These are phyloP conservation scores for Mormyrus lacerda DNA, from an alignment of 2,113 vertebrate genomes.

Conservation along the genomic window DNA sequence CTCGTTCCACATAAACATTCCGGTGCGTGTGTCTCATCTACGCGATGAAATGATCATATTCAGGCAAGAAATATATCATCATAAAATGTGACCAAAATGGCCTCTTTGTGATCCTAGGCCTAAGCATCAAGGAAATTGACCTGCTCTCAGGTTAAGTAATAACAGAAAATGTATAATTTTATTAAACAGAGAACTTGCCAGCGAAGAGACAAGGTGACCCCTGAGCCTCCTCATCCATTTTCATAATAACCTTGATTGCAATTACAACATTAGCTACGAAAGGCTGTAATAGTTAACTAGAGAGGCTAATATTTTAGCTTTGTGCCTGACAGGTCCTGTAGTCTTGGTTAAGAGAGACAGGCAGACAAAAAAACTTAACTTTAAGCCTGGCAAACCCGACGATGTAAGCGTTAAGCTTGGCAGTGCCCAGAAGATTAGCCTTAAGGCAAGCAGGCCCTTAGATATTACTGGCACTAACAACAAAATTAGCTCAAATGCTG, in stretches of 20 bases:
- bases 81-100: neutral
- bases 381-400: neutral
- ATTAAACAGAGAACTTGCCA: neutral
- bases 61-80: neutral
- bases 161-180: neutral
- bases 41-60: neutral
- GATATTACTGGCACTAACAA: neutral
- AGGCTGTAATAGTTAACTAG: neutral
- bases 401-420: neutral
- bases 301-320: neutral
- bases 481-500: neutral
- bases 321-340: neutral
- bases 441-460: neutral
- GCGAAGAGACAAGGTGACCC: neutral
- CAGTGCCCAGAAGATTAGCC: neutral
- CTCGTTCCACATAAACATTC: neutral
- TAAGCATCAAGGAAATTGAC: neutral
- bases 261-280: neutral
- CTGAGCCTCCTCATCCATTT: neutral
- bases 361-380: neutral
- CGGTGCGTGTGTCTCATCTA: neutral
- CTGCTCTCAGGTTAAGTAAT: slow-evolving; percentile 7
- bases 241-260: neutral
- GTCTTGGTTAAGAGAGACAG: neutral
- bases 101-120: neutral